Evolutionary conservation across 2,797 vertebrate genomes (phyloP), one percentile per base, ranked within the genome.

Genomic region (Epinephelus malabaricus): DNA sequence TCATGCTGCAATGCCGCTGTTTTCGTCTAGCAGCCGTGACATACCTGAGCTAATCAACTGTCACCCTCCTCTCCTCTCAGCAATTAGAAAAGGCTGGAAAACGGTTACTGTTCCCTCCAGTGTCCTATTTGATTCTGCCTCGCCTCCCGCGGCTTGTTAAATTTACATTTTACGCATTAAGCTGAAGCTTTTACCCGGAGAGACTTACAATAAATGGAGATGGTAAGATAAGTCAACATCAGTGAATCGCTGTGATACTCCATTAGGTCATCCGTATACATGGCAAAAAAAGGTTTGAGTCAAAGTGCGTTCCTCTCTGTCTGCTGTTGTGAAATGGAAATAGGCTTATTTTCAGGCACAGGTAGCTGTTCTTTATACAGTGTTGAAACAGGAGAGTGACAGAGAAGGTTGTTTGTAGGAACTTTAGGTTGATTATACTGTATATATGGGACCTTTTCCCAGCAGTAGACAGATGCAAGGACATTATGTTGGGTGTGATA

Each of bases 11-110:
- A 17, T 65, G 81, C 66, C 27, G 63, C 81, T 84, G 82, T 90
- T 91, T 89, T 74, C 43, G 59, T 72, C 67, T 64, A 65, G 73
- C 59, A 73, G 78, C 77, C 84, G 34, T 82, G 60, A 81, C 89
- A 84, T 69, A 91, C 92, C 90, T 92, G 72, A 45, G 84, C 84
- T 90, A 91, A 92, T 91, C 90, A 93, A 76, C 83, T 80, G 81
- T 89, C 90, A 86, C 86, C 81, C 82, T 88, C 47, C 51, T 84
- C 86, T 84, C 81, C 86, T 70, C 83, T 64, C 82, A 40, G 80
- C 85, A 88, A 88, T 91, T 90, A 89, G 68, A 82, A 43, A 78
- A 66, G 70, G 65, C 68, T 50, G 53, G 47, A 30, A 78, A 84
- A 69, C 2, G 12, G 61, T 73, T 68, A 63, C 79, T 58, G 51